Evolutionary conservation across 2,113 vertebrate species (phyloP).

Genomic region (Cercopithecus mona): DNA sequence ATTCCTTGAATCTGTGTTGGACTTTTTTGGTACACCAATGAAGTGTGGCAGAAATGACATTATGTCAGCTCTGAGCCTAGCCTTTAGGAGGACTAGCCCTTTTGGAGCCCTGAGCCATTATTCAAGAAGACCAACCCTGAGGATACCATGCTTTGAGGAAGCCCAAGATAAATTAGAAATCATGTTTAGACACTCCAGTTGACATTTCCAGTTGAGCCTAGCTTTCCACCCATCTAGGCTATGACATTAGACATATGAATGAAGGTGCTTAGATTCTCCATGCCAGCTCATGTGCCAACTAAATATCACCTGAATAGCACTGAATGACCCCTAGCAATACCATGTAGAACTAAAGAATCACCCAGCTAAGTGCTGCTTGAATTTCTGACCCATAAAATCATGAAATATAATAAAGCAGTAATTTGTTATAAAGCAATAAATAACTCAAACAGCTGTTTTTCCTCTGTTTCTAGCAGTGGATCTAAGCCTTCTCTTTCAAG

Average conservation of each 20-base stretch:
- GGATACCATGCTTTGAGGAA: background rate
- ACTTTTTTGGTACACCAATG: background rate
- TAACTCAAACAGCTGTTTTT: background rate
- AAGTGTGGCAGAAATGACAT: background rate
- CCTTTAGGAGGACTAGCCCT: background rate
- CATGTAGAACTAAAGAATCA: background rate
- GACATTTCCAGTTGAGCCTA: background rate
- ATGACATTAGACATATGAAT: background rate
- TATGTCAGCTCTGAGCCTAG: background rate
- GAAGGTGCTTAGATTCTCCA: background rate
- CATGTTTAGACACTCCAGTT: background rate
- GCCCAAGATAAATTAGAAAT: background rate
- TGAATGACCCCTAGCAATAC: background rate
- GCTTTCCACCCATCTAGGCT: background rate
- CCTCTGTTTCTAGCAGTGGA: background rate
- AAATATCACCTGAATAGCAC: background rate
- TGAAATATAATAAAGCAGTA: background rate
- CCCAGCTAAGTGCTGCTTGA: background rate
- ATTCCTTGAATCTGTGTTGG: background rate
- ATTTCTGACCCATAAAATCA: background rate
- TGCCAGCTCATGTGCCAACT: background rate
- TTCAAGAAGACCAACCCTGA: background rate
- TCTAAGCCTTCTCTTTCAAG: background rate
- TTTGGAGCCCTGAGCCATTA: background rate
- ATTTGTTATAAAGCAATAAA: background rate